Conservation (phyloP, 2,113 vertebrate genomes). For the Myocastor coypus region DNA sequence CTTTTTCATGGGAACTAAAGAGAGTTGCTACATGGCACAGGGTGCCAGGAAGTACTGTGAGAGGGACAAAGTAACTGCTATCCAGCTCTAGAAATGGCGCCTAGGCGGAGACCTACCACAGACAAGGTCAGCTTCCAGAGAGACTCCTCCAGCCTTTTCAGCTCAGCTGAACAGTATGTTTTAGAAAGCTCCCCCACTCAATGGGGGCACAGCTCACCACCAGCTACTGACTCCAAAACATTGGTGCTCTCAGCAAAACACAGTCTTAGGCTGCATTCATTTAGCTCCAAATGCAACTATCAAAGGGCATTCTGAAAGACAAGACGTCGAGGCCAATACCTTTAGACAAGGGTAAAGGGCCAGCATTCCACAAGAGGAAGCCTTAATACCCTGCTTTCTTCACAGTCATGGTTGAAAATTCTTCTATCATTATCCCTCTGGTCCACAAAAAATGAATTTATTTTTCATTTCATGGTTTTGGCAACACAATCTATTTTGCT, state of each 20-base stretch:
- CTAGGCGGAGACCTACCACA: slow-evolving; percentile 67
- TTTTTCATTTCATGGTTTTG: slow-evolving; percentile 39
- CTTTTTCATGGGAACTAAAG: slow-evolving; percentile 34
- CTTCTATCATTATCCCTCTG: neutral
- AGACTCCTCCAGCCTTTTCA: slow-evolving; percentile 50
- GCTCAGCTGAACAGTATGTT: slow-evolving; percentile 25
- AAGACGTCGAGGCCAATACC: slow-evolving; percentile 6
- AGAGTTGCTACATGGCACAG: neutral
- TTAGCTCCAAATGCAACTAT: neutral
- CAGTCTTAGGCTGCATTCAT: neutral
- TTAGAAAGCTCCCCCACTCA: slow-evolving; percentile 52
- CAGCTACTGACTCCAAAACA: slow-evolving; percentile 10
- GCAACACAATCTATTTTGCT: neutral
- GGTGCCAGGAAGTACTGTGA: neutral
- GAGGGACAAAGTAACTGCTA: neutral
- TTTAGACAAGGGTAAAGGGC: neutral
- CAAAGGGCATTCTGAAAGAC: neutral
- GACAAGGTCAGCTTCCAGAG: slow-evolving; percentile 57
- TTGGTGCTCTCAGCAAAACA: slow-evolving; percentile 37
- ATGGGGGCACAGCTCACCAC: slow-evolving; percentile 29
- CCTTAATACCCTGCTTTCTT: neutral
- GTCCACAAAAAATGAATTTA: neutral
- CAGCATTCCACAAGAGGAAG: neutral
- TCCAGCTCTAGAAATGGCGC: slow-evolving; percentile 49
- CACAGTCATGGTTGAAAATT: neutral